Conservation (phyloP, 2,797 vertebrate species). For the Sylvilagus floridanus region DNA sequence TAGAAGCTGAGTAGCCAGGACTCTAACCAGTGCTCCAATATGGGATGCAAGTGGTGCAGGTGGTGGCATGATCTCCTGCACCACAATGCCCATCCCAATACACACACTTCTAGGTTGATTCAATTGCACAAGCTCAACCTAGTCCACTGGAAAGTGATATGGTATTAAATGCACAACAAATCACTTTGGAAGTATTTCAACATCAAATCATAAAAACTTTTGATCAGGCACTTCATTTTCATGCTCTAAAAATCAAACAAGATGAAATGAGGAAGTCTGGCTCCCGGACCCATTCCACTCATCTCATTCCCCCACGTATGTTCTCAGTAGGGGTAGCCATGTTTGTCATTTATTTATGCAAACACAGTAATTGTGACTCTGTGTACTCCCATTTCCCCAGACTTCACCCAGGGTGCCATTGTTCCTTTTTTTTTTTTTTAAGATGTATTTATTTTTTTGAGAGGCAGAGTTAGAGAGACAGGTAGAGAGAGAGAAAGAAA, state of each 20-base stretch:
- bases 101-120: neutral
- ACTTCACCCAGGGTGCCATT: neutral
- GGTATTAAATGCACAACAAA: neutral
- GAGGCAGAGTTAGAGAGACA: too few relatives aligned
- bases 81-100: too few relatives aligned
- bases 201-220: neutral
- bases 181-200: neutral
- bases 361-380: neutral
- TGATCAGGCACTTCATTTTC: neutral
- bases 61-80: too few relatives aligned
- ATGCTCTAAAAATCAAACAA: neutral
- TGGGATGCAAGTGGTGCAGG: too few relatives aligned
- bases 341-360: constrained; percentile 23
- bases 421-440: too few relatives aligned
- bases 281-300: neutral
- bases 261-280: neutral
- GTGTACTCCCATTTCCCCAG: neutral
- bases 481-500: too few relatives aligned
- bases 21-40: too few relatives aligned
- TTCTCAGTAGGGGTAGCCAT: neutral
- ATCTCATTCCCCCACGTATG: too few relatives aligned
- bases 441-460: too few relatives aligned
- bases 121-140: neutral
- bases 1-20: too few relatives aligned
- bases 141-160: neutral